Evolutionary conservation across 1,140 invertebrate species (phyloP), one percentile per base, ranked within the genome.

Genomic region (Formica exsecta): DNA sequence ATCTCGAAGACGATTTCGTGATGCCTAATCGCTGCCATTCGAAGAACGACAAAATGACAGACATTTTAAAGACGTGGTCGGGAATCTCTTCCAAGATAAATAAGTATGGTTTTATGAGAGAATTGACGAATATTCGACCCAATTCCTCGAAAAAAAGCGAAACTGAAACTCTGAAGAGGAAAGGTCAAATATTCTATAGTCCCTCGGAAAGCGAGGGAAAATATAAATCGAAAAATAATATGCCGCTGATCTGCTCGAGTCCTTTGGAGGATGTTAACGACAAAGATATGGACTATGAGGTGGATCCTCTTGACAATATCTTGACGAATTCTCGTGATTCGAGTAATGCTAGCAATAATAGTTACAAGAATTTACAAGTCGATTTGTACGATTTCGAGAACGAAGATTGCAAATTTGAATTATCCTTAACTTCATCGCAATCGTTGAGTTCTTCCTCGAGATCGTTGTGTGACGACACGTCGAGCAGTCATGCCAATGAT

Each of bases 321-420:
- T 68, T 70, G 5, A 57, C 48, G 22, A 80, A 51, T 22, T 70
- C 76, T 38, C 44, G 13, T 44, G 29, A 66, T 7, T 80, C 76
- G 13, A 70, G 76, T 22, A 51, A 32, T 3, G 5, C 16, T 8
- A 54, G 22, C 16, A 61, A 73, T 32, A 73, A 29, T 29, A 70
- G 76, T 36, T 83, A 83, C 41, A 73, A 13, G 36, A 83, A 83
- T 13, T 61, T 83, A 8, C 54, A 74, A 25, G 25, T 29, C 54
- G 13, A 61, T 3, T 13, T 83, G 9, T 83, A 61, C 5, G 5
- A 44, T 8, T 81, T 81, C 4, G 54, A 83, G 41, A 11, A 36
- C 19, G 8, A 74, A n/a, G 38, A 36, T 25, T 38, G 9, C 9
- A 29, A 48, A 3, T 16, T 1, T 7, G 62, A 22, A 13, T 8